phyloP scores from a whole-genome alignment of 2,113 vertebrate species.

The Scopus umbretta region DNA sequence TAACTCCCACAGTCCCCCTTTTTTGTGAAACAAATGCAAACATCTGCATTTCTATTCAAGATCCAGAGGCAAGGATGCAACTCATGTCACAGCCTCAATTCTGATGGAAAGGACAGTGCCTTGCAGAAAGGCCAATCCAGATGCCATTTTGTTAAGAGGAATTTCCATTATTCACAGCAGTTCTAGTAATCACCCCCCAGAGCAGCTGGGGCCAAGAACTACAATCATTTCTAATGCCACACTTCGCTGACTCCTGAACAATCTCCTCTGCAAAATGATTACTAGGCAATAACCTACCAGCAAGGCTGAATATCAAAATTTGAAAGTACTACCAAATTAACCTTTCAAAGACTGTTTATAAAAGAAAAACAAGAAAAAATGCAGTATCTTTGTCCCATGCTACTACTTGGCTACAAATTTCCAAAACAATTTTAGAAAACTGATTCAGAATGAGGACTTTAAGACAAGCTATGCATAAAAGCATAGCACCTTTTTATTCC shows the following conservation, averaged over 20 bases:
- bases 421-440: not conserved
- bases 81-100: not conserved
- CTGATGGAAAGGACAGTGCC: not conserved
- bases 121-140: not conserved
- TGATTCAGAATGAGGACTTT: not conserved
- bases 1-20: not conserved
- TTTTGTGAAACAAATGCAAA: not conserved
- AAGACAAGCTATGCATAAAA: not conserved
- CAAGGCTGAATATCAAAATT: not conserved
- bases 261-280: not conserved
- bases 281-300: not conserved
- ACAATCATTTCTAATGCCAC: not conserved
- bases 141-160: not conserved
- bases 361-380: not conserved
- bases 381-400: not conserved
- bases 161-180: not conserved
- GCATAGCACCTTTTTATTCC: not conserved
- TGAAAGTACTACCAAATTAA: not conserved
- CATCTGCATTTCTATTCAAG: not conserved
- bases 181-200: not conserved
- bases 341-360: not conserved
- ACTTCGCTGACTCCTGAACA: not conserved
- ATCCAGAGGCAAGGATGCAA: not conserved
- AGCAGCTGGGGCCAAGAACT: not conserved
- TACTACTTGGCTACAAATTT: not conserved